Evolutionary conservation across 2,888 invertebrate species (phyloP).

Genomic region (Choreutis nemorana): DNA sequence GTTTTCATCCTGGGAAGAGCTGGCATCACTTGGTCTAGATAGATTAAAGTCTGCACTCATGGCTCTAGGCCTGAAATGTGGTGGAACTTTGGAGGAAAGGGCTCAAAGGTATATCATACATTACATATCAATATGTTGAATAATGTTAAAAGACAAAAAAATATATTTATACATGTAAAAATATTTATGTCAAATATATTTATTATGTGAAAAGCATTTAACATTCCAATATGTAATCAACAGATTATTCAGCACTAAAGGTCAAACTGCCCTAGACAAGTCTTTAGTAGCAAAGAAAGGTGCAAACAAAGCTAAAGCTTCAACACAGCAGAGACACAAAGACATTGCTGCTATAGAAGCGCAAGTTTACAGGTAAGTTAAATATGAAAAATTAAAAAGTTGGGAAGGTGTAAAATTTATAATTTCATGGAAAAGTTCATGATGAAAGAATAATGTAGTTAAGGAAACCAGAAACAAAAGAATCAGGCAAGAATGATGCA

Average conservation of each 20-base stretch:
- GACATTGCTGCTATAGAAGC: slow-evolving; percentile 91
- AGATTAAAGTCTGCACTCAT: slow-evolving; percentile 96
- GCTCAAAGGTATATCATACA: slow-evolving; percentile 79
- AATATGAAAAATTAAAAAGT: slow-evolving; percentile 1
- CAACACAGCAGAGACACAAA: slow-evolving; percentile 73
- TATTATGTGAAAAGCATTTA: too few species aligned
- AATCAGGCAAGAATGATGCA: too few species aligned
- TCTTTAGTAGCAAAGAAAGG: slow-evolving; percentile 91
- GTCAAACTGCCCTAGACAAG: slow-evolving; percentile 91
- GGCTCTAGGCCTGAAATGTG: slow-evolving; percentile 97
- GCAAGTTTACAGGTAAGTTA: slow-evolving; percentile 78
- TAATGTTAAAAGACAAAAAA: too few species aligned
- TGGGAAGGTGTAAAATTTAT: not conserved
- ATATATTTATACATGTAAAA: too few species aligned
- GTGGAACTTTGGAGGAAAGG: slow-evolving; percentile 96
- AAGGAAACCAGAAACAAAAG: too few species aligned
- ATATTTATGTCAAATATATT: too few species aligned
- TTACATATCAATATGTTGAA: too few species aligned
- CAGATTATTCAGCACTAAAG: slow-evolving; percentile 91
- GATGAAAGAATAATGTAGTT: too few species aligned
- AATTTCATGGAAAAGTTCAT: too few species aligned
- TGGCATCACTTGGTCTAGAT: slow-evolving; percentile 96
- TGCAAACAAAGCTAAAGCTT: slow-evolving; percentile 68
- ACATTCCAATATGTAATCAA: not conserved
- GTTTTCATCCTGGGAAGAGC: slow-evolving; percentile 96